Base-by-base conservation (phyloP, 2,797 vertebrate species). In the Bradypodion ventrale region DNA sequence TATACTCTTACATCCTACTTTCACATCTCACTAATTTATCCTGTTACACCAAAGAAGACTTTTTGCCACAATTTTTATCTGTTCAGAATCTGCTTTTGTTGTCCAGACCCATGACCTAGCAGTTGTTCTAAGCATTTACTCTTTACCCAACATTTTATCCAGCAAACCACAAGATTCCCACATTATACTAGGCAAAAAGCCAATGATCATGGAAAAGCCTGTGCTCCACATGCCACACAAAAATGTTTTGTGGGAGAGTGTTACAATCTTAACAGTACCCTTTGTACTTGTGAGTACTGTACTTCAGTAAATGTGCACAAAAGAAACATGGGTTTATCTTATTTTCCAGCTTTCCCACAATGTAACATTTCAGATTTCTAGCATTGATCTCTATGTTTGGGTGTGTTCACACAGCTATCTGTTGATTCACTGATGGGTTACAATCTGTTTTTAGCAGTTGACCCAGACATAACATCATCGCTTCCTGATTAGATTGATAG, bases 401-500 rank as follows among this genome's bases (percentile, higher is more conserved):
- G 27, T 85, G 16, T 79, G 73, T 32, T 86, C 81, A 86, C 37
- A 25, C 40, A 9, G 29, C 87, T 87, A 87, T 82, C 82, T 89
- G 91, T 91, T 94, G 94, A 93, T 90, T 89, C 85, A 91, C 91
- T 93, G 94, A 94, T 94, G 94, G 94, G 93, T 94, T 94, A 92
- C 92, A 92, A 88, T 92, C 91, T 96, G 95, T 94, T 96, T 96
- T 95, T 94, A 92, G 95, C 92, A 92, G 93, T 90, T 93, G 93
- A 96, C 95, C 93, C 93, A 97, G 96, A 96, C 96, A 93, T 96
- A 93, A 90, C 96, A 96, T 97, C 95, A 96, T 96, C 88, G 95
- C 96, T 97, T 98, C 97, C 96, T 95, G 96, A 97, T 97, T 95
- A 94, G 96, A 95, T 91, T 89, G 85, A 95, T 96, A 95, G 89